Evolutionary conservation across 2,113 vertebrate genomes (phyloP).

Genomic region (Ciconia maguari): DNA sequence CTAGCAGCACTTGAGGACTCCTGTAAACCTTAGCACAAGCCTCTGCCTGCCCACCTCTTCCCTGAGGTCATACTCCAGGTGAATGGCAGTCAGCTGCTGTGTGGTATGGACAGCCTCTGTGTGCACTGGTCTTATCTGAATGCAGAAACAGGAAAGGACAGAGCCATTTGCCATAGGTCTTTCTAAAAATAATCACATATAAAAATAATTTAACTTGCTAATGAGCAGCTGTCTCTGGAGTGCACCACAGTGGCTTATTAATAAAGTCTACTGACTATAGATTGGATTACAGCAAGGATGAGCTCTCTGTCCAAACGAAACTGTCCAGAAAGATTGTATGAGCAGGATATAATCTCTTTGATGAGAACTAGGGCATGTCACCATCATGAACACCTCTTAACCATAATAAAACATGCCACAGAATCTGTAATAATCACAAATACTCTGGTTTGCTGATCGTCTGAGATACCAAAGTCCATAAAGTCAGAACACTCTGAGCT

Average conservation of each 20-base stretch:
- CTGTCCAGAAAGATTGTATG: neutral
- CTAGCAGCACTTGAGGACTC: neutral
- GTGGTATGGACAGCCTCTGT: neutral
- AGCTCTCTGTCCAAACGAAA: neutral
- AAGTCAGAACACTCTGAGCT: neutral
- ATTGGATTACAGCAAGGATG: neutral
- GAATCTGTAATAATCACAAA: neutral
- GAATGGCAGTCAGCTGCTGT: neutral
- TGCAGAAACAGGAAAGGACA: neutral
- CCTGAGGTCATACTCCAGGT: accelerated
- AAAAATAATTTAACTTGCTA: neutral
- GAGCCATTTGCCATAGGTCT: neutral
- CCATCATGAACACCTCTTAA: neutral
- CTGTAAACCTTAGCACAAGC: neutral
- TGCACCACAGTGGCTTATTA: neutral
- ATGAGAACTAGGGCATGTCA: neutral
- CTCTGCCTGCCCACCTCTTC: neutral
- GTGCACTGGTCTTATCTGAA: neutral
- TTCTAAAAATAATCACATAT: neutral
- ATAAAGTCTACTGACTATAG: neutral
- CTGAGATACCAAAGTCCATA: neutral
- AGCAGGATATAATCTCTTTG: neutral
- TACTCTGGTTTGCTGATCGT: neutral
- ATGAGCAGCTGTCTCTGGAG: neutral
- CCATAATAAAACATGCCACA: neutral